Base-by-base conservation (phyloP, 2,113 vertebrate species). In the Chlamydotis undulata region DNA sequence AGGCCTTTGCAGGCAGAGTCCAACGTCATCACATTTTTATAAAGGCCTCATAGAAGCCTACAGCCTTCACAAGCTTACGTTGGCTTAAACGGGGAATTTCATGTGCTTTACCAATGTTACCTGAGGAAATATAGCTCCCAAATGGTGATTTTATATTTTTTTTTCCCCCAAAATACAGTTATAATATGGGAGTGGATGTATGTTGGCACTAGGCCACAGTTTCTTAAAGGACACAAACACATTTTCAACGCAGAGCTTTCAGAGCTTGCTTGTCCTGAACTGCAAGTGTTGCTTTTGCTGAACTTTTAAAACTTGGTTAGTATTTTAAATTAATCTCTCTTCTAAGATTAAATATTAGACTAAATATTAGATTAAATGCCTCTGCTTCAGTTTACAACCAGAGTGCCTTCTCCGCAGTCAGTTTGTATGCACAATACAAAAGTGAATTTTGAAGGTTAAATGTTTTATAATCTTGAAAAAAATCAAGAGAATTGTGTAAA, bases 71-170 rank as follows among this genome's bases (percentile, higher is more conserved):
- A 87, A 89, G 96, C 75, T 95, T 95, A 93, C 61, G 16, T 90
- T 97, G 96, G 92, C 94, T 91, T 86, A 33, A 78, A 63, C 23
- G 39, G 86, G 60, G 61, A 70, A 88, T 93, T 95, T 80, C 87
- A 92, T 45, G 29, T 64, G 63, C 65, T 85, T 93, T 90, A 77
- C 56, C 37, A 70, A 63, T 7, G 49, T 84, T 84, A 96, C 85
- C 85, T 89, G 76, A 94, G 59, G 79, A 96, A 94, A 97, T 81
- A 92, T 22, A 90, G 69, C 47, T 97, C 93, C 95, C 88, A 90
- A 49, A 90, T 39, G 84, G 31, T 49, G 70, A 61, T 25, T 12
- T n/a, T 14, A 35, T 35, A 35, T 31, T 53, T 45, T 6, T 4
- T 35, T 24, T 9, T 29, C 6, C 9, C 5, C 12, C 49, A 47